Base-by-base conservation (phyloP, 1,140 invertebrate species). In the Lepidurus arcticus region DNA sequence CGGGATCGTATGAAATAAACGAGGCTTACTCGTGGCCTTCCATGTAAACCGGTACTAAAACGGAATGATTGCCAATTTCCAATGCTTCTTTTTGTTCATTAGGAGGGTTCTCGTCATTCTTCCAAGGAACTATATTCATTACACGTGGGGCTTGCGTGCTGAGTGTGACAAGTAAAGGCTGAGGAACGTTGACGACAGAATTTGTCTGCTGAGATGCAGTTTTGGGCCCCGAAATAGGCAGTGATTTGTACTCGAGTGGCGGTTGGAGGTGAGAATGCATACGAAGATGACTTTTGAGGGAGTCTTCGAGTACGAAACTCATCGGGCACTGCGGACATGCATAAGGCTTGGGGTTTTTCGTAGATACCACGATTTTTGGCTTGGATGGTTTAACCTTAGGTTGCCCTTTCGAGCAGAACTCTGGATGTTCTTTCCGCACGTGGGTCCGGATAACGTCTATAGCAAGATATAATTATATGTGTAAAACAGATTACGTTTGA, bases 181-280 rank as follows among this genome's bases (percentile, higher is more conserved):
- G 21, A 65, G 53, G 21, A 7, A 5, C 13, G 53, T 10, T 65
- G 53, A 65, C n/a, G 53, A 4, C 53, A n/a, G 53, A 65, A 65
- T 7, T 65, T 16, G 53, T 65, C 7, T 13, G 53, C 3, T 65
- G 8, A 21, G 9, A 7, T 7, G 53, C 16, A 16, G 53, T 16
- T 65, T 65, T 65, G 9, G 53, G 53, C 8, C 16, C 53, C 13
- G 53, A 21, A 16, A 21, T 4, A 65, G 53, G 53, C 16, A 65
- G 16, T n/a, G 53, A n/a, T 65, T 65, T 65, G 21, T 65, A 65
- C 13, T 65, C 16, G 21, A 16, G 6, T 13, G 53, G 83, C 88
- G 89, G 81, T 86, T 44, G 75, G 24, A 45, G 24, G 9, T 76
- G 43, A 7, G 24, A 11, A 76, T 76, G 75, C 34, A 47, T 47